Conservation (phyloP, 2,888 invertebrate species). For the Notodromas monacha region DNA sequence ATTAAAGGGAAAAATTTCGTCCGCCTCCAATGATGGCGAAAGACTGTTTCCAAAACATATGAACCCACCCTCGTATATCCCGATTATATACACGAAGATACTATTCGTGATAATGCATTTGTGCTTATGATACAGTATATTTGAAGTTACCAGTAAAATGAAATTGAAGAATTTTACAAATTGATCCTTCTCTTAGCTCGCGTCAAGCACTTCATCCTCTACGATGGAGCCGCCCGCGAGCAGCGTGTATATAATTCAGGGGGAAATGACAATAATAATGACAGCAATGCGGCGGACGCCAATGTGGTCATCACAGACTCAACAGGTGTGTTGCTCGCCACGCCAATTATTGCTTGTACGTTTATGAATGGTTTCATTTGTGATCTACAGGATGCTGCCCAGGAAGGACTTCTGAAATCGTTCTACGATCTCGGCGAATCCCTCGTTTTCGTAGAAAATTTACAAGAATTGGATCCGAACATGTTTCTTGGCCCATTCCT, state of each 20-base stretch:
- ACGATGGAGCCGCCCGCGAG: not conserved
- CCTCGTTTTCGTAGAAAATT: constrained; percentile 8
- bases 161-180: too few relatives aligned
- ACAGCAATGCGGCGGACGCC: constrained; percentile 50
- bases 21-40: too few relatives aligned
- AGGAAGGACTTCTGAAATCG: constrained; percentile 2
- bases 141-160: too few relatives aligned
- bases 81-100: too few relatives aligned
- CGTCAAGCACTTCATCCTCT: not conserved
- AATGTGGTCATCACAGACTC: constrained; percentile 28
- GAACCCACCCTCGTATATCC: too few relatives aligned
- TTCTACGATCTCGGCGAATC: not conserved
- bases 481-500: constrained; percentile 38
- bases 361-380: too few relatives aligned
- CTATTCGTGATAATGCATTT: too few relatives aligned
- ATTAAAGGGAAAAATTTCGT: too few relatives aligned
- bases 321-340: too few relatives aligned
- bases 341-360: too few relatives aligned
- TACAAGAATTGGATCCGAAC: constrained; percentile 16
- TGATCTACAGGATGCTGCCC: constrained; percentile 20
- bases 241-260: constrained; percentile 39
- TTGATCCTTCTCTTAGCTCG: not conserved
- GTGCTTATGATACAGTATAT: too few relatives aligned
- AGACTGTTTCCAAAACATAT: too few relatives aligned
- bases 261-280: constrained; percentile 69